phyloP scores from a whole-genome alignment of 2,797 vertebrate genomes.

The Chaenodraco wilsoni region DNA sequence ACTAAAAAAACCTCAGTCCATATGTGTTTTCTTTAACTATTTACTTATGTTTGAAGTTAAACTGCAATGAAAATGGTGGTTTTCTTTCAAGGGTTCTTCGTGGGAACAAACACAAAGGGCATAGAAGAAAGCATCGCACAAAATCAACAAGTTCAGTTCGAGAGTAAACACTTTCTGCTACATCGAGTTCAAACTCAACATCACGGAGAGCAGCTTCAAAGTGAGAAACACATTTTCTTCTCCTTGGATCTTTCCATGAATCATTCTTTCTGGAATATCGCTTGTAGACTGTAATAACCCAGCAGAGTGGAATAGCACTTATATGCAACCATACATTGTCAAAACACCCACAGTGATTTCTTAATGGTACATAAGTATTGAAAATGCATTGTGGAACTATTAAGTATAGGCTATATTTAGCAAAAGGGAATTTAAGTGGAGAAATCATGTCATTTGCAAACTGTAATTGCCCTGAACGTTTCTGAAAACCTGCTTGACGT shows the following conservation, averaged over 20 bases:
- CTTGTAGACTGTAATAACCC: conserved; percentile 64
- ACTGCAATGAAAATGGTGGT: conserved; percentile 60
- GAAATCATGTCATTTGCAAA: conserved; percentile 73
- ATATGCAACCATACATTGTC: conserved; percentile 57
- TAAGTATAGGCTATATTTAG: conserved; percentile 58
- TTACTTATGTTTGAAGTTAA: conserved; percentile 57
- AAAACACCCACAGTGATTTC: conserved; percentile 64
- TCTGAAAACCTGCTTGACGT: conserved; percentile 63
- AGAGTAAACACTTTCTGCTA: conserved; percentile 73
- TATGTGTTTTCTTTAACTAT: conserved; percentile 59
- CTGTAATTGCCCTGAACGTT: conserved; percentile 62
- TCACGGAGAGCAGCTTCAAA: conserved; percentile 64
- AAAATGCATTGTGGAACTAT: conserved; percentile 61
- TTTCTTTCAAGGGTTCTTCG: conserved; percentile 60
- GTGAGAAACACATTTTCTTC: conserved; percentile 41
- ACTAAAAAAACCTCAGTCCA: conserved; percentile 47
- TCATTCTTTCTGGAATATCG: conserved; percentile 63
- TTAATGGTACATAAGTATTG: conserved; percentile 59
- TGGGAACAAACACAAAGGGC: conserved; percentile 57
- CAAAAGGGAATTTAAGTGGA: conserved; percentile 67
- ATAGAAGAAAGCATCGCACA: conserved; percentile 46
- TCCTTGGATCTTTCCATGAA: conserved; percentile 59
- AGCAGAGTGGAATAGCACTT: conserved; percentile 65
- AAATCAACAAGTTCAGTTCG: conserved; percentile 67
- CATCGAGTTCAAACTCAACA: conserved; percentile 62